phyloP scores from a whole-genome alignment of 1,140 invertebrate genomes.

The Drosophila subpulchrella region DNA sequence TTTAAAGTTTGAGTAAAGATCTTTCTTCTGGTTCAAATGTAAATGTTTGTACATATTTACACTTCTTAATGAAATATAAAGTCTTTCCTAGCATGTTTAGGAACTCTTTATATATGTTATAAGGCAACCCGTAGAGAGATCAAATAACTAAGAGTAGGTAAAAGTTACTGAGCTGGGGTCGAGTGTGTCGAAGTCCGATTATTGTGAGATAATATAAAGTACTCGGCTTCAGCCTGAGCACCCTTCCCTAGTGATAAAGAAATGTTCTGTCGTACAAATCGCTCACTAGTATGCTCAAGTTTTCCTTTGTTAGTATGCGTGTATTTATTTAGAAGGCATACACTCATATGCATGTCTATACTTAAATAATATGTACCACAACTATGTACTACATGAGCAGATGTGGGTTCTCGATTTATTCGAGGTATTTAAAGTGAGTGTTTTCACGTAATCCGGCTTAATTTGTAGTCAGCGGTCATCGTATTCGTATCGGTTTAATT shows the following conservation, averaged over 20 bases:
- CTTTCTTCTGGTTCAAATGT: not conserved
- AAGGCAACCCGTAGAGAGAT: not conserved
- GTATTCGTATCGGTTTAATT: constrained; percentile 36
- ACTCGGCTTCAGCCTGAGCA: constrained; percentile 16
- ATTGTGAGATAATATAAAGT: constrained; percentile 29
- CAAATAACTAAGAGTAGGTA: not conserved
- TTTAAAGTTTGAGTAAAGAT: no score
- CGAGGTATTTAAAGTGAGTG: constrained; percentile 73
- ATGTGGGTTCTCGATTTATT: constrained; percentile 13
- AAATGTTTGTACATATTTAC: not conserved
- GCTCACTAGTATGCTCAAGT: constrained; percentile 2
- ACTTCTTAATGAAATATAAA: no score
- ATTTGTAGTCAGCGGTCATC: constrained; percentile 61
- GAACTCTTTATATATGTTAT: no score
- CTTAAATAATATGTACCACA: constrained; percentile 3
- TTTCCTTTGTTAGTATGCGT: not conserved
- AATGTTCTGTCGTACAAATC: constrained; percentile 13
- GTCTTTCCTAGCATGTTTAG: no score
- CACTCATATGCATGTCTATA: constrained; percentile 15
- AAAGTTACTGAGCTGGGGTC: constrained; percentile 20
- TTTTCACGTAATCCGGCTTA: constrained; percentile 59
- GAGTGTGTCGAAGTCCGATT: constrained; percentile 19
- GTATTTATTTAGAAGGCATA: constrained; percentile 1
- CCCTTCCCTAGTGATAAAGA: constrained; percentile 27
- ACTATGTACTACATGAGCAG: not conserved